Base-by-base conservation (phyloP, 30 jellyfish, hydroid and myxozoan genomes). In the Aurelia aurita region DNA sequence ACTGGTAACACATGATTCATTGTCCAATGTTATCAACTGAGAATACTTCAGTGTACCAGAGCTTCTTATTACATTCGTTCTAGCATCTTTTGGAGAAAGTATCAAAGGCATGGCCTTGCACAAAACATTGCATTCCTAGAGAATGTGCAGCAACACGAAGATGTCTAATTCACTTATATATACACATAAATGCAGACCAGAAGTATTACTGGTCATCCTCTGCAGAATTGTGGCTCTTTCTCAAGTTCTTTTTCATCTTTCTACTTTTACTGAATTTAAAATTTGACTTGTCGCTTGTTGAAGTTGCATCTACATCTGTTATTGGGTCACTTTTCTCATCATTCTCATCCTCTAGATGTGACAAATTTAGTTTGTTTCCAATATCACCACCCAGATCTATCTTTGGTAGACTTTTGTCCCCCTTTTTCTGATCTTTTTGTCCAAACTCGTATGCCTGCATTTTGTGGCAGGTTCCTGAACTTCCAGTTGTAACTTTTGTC, bases 361-460 rank as follows among this genome's bases (percentile, higher is more conserved):
- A 35, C 66, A 77, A 39, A 44, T 15, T 27, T 14, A 77, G 70
- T 49, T 34, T 71, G 53, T 44, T 77, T 14, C 23, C 66, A 16
- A 4, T 14, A 11, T 55, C 29, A 1, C 22, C 69, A n/a, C 49
- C 71, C 21, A 11, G 14, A n/a, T 72, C 35, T 29, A 10, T 34
- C 35, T 2, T 47, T 0, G 39, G 61, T 0, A 32, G 28, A 18
- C 34, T 12, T 5, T 18, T 31, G 25, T 0, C 31, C 16, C 31
- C 28, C 47, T 46, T 20, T 51, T 46, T 58, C 13, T 72, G 31
- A 10, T 77, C 69, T 22, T 61, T 61, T 34, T 60, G 71, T 9
- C 88, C 88, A 43, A 77, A 59, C 26, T 77, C 80, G 21, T 77
- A 77, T 4, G 88, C 34, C 57, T 59, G 35, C 88, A 77, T 77